Evolutionary conservation across 2,888 invertebrate species (phyloP).

Genomic region (Chalcosyrphus nemorum): DNA sequence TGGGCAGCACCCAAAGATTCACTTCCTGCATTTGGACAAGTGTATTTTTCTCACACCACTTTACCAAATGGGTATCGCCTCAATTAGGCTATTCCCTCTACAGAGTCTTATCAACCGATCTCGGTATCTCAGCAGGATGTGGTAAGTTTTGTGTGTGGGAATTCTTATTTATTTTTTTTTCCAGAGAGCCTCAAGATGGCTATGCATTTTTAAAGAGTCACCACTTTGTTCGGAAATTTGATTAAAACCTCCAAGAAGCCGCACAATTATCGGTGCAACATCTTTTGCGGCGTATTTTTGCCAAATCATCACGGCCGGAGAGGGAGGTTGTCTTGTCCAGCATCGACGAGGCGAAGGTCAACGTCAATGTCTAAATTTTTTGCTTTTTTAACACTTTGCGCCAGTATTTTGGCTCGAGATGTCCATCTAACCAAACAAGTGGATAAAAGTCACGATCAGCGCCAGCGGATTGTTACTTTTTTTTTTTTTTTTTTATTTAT

Average conservation of each 20-base stretch:
- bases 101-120: neutral
- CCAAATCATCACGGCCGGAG: constrained; percentile 48
- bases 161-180: too few relatives aligned
- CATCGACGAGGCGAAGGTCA: constrained; percentile 62
- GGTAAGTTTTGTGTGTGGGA: constrained; percentile 44
- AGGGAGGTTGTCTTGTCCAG: constrained; percentile 26
- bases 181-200: neutral
- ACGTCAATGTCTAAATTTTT: constrained; percentile 25
- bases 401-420: constrained; percentile 11
- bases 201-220: constrained; percentile 3
- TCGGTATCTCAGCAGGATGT: constrained; percentile 18
- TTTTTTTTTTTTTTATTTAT: neutral
- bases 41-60: constrained; percentile 21
- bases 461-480: constrained; percentile 7
- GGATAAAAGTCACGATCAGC: constrained; percentile 44
- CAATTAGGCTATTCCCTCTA: constrained; percentile 26
- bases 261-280: constrained; percentile 59
- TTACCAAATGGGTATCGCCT: constrained; percentile 3
- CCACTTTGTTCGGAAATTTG: constrained; percentile 59
- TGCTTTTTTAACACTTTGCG: constrained; percentile 31
- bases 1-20: neutral
- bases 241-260: constrained; percentile 62
- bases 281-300: constrained; percentile 5
- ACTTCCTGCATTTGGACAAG: constrained; percentile 15
- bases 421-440: constrained; percentile 43